These are phyloP conservation scores for Gymnarchus niloticus DNA, from an alignment of 2,113 vertebrate genomes.

Conservation along the genomic window DNA sequence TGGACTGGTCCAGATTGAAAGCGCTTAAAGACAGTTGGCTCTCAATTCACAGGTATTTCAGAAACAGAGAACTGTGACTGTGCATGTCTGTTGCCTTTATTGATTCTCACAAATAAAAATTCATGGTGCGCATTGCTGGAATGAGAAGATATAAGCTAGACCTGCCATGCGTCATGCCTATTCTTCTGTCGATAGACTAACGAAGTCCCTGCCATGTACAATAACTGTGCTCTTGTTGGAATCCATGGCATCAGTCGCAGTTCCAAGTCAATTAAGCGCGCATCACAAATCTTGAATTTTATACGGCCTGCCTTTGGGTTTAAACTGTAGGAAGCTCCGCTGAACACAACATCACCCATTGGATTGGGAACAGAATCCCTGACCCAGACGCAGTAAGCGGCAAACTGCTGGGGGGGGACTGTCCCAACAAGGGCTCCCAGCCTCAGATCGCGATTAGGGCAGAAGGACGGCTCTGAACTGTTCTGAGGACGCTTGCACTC, in stretches of 20 bases:
- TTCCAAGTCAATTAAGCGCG: not conserved
- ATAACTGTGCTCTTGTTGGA: not conserved
- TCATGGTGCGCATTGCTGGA: not conserved
- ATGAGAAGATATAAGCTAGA: not conserved
- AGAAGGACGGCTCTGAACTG: not conserved
- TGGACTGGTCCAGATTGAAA: not conserved
- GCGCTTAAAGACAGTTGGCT: not conserved
- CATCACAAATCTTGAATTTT: not conserved
- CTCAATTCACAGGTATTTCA: not conserved
- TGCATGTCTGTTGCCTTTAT: not conserved
- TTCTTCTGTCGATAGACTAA: not conserved
- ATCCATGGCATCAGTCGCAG: not conserved
- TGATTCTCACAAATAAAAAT: not conserved
- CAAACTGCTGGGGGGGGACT: not conserved
- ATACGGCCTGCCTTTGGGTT: not conserved
- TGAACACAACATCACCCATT: not conserved
- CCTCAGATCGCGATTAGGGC: not conserved
- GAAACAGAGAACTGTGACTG: not conserved
- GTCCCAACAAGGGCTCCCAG: not conserved
- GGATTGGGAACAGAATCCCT: not conserved
- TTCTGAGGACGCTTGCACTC: not conserved
- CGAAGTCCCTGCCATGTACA: not conserved
- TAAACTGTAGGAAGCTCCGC: not conserved
- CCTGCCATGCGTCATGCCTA: not conserved
- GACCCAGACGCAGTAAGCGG: not conserved